These are phyloP conservation scores for Alviniconcha marisindica DNA, from an alignment of 1,140 invertebrate species.

Conservation along the genomic window DNA sequence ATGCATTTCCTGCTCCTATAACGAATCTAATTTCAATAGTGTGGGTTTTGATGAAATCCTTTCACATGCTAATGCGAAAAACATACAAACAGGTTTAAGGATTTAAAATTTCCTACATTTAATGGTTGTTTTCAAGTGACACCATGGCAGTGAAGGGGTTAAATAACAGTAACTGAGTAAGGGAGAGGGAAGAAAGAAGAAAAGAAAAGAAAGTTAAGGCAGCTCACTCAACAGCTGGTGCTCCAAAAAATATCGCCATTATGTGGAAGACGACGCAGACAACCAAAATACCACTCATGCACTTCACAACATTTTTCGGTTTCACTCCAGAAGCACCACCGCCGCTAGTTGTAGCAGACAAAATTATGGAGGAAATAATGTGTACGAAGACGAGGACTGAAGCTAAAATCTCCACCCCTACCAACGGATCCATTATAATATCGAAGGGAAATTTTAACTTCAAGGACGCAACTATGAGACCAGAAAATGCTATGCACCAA, in stretches of 20 bases:
- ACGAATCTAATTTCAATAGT: too few relatives aligned
- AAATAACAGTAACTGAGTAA: neutral
- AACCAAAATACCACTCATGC: neutral
- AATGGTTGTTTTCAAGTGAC: neutral
- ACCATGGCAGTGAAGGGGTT: neutral
- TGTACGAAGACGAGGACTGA: neutral
- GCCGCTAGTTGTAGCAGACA: neutral
- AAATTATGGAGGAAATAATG: neutral
- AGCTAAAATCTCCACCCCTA: neutral
- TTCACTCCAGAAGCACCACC: neutral
- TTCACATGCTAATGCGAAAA: neutral
- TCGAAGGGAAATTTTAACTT: constrained; percentile 18
- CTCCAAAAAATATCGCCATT: constrained; percentile 85
- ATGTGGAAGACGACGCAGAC: constrained; percentile 74
- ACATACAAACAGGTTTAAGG: too few relatives aligned
- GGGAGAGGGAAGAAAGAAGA: too few relatives aligned
- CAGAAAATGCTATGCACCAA: neutral
- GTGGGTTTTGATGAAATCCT: too few relatives aligned
- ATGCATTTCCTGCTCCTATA: neutral
- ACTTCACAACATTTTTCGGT: neutral
- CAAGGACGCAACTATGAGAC: neutral
- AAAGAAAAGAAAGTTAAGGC: constrained; percentile 6
- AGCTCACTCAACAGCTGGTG: constrained; percentile 79
- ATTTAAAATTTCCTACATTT: neutral
- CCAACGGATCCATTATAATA: neutral